These are phyloP conservation scores for Apoda limacodes DNA, from an alignment of 2,888 invertebrate genomes.

Conservation along the genomic window DNA sequence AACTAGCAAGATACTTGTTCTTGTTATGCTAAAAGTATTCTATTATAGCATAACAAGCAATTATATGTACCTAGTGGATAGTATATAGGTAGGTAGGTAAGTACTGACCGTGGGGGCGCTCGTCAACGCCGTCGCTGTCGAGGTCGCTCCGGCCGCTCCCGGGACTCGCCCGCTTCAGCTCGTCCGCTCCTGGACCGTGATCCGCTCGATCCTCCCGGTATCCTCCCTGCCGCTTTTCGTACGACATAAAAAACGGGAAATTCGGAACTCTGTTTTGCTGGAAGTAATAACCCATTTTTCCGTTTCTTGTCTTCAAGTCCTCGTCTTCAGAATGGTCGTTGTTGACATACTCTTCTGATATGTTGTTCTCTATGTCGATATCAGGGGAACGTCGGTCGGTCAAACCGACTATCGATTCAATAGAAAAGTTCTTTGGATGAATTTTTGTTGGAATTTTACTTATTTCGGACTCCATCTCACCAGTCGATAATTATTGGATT, in stretches of 20 bases:
- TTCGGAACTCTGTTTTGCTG: conserved; percentile 55
- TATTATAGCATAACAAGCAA: conserved; percentile 1
- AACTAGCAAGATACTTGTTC: conserved; percentile 6
- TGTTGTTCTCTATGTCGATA: conserved; percentile 57
- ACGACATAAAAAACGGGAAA: conserved; percentile 62
- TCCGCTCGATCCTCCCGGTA: conserved; percentile 31
- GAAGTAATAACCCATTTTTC: conserved; percentile 55
- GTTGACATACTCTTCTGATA: conserved; percentile 43
- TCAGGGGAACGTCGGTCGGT: conserved; percentile 49
- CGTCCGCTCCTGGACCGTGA: conserved; percentile 34
- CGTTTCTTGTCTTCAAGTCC: conserved; percentile 46
- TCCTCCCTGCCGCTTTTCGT: conserved; percentile 46
- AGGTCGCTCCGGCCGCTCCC: conserved; percentile 57
- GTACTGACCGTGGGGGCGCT: conserved; percentile 51
- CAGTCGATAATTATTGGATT: not conserved
- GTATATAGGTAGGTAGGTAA: too few relatives aligned
- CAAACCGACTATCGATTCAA: conserved; percentile 72
- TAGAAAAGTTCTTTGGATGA: conserved; percentile 72
- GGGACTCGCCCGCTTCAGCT: conserved; percentile 53
- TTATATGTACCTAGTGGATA: not conserved
- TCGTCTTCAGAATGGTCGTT: conserved; percentile 50
- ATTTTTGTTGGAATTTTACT: conserved; percentile 55
- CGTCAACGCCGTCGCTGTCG: conserved; percentile 59
- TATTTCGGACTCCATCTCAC: conserved; percentile 54
- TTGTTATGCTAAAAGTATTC: conserved; percentile 1